Base-by-base conservation (phyloP, 2,113 vertebrate genomes). In the Psittacula cyanocephala region DNA sequence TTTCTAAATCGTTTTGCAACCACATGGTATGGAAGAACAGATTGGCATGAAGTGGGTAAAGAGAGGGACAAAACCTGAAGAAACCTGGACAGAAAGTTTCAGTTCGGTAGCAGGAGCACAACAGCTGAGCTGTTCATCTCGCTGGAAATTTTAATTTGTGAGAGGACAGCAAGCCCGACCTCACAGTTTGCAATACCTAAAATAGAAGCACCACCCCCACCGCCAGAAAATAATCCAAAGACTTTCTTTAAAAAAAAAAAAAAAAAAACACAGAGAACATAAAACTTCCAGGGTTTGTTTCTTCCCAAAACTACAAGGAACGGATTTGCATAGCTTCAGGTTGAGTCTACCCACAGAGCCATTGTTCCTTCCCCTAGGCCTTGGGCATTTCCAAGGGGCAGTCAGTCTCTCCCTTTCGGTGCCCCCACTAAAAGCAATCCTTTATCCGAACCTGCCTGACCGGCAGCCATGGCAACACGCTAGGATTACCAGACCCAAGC, bases 11-110 rank as follows among this genome's bases (percentile, higher is more conserved):
- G 12, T 39, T 84, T 50, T 79, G 22, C 15, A 78, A 49, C 46
- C 29, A 47, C 18, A 24, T 0, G 7, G 28, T 17, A 35, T 0
- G 2, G 5, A 37, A n/a, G 14, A 77, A 49, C 2, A 74, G 11
- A 71, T 33, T 8, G 1, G 19, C 20, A 44, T 15, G 37, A 76
- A 14, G 28, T 0, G 4, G 5, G n/a, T 17, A 15, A 91, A 81
- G 5, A 75, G 4, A 47, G 5, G 85, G 8, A 86, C 5, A 57
- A 49, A 62, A 53, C 27, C 0, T 3, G 2, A 57, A 81, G 41
- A 69, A 91, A 79, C 20, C 2, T 3, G 16, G 10, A 31, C 29
- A 57, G 27, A 65, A 88, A 68, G 71, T 67, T 91, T 83, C 41
- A n/a, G 17, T 1, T 17, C 9, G 20, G 19, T 27, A 90, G 62